Conservation (phyloP, 2,888 invertebrate species). For the Drosophila greeni region DNA sequence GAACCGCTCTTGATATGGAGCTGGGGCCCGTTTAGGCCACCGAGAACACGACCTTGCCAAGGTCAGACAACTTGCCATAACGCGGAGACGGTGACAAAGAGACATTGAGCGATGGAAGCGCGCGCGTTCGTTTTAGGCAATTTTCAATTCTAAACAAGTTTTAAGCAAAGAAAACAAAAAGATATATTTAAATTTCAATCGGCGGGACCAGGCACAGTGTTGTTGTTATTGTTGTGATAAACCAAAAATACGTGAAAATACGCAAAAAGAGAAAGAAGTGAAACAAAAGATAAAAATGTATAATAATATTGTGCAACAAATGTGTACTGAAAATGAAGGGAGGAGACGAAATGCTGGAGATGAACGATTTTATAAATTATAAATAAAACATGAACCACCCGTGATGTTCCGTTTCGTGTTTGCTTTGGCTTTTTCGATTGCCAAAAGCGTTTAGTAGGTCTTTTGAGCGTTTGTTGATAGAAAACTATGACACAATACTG, state of each 20-base stretch:
- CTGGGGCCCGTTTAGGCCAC: conserved; percentile 6
- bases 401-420: conserved; percentile 41
- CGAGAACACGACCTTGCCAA: conserved; percentile 60
- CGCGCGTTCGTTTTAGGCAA: conserved; percentile 30
- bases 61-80: conserved; percentile 61
- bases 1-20: conserved; percentile 37
- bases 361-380: conserved; percentile 66
- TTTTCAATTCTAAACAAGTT: conserved; percentile 61
- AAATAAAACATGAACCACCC: conserved; percentile 68
- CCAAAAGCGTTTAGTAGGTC: conserved; percentile 38
- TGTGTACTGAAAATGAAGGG: conserved; percentile 23
- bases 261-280: conserved; percentile 6
- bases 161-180: conserved; percentile 32
- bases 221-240: conserved; percentile 49
- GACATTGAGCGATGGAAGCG: conserved; percentile 34
- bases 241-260: conserved; percentile 30
- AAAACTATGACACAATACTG: conserved; percentile 51
- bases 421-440: conserved; percentile 49
- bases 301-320: conserved; percentile 61
- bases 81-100: conserved; percentile 20
- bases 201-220: conserved; percentile 32
- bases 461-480: conserved; percentile 22
- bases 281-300: conserved; percentile 24
- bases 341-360: conserved; percentile 33
- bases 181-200: conserved; percentile 40